Evolutionary conservation across 2,888 invertebrate genomes (phyloP).

Genomic region (Crocallis elinguaria): DNA sequence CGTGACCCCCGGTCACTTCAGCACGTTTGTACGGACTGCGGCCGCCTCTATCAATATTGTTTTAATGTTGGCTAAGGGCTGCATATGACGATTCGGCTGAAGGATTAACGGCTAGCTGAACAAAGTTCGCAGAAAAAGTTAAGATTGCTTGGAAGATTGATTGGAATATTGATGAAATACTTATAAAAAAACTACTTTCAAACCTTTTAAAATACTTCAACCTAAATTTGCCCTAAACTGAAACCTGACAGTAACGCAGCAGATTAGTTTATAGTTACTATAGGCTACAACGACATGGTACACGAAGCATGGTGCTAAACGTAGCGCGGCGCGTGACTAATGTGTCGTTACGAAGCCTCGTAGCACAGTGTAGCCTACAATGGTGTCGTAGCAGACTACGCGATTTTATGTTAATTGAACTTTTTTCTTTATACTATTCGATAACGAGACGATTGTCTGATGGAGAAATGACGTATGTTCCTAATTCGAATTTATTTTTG

Average conservation of each 20-base stretch:
- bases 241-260: slow-evolving; percentile 3
- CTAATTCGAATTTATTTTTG: too few species aligned
- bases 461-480: too few species aligned
- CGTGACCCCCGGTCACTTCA: neutral
- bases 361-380: slow-evolving; percentile 29
- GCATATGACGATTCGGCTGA: slow-evolving; percentile 25
- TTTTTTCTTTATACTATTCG: neutral
- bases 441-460: neutral
- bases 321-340: slow-evolving; percentile 25
- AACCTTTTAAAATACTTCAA: too few species aligned
- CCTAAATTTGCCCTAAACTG: slow-evolving; percentile 30
- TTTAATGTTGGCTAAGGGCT: slow-evolving; percentile 3
- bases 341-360: slow-evolving; percentile 25
- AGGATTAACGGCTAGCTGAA: too few species aligned
- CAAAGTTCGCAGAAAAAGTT: too few species aligned
- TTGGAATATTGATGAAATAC: too few species aligned
- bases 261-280: neutral
- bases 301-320: slow-evolving; percentile 13
- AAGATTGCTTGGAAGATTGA: too few species aligned
- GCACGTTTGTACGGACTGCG: neutral
- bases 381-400: neutral
- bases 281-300: neutral
- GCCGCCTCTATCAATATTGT: slow-evolving; percentile 40
- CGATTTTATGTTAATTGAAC: neutral
- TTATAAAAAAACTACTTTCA: too few species aligned